Evolutionary conservation across 2,113 vertebrate genomes (phyloP).

Genomic region (Austrofundulus limnaeus): DNA sequence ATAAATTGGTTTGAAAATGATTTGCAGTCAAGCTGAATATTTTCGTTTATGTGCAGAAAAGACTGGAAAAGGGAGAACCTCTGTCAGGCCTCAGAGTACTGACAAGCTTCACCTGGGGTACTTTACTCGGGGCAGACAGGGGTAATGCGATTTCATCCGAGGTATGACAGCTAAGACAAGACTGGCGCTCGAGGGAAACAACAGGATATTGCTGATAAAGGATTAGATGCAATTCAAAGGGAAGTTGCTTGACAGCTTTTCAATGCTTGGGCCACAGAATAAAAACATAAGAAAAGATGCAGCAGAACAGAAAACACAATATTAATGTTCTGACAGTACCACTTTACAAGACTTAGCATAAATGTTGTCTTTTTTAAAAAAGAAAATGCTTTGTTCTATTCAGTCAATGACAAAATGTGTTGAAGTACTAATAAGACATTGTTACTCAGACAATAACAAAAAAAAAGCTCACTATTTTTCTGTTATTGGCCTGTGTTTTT

Average conservation of each 20-base stretch:
- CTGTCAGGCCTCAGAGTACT: not conserved
- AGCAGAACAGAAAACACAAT: too few relatives aligned
- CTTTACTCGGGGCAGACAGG: slow-evolving; percentile 1
- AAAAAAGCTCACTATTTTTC: not conserved
- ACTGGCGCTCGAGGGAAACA: not conserved
- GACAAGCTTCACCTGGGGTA: slow-evolving; percentile 13
- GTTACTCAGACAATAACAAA: too few relatives aligned
- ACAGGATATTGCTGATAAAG: not conserved
- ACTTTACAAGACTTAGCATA: too few relatives aligned
- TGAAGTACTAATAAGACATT: not conserved
- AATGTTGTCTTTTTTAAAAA: too few relatives aligned
- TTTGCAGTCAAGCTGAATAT: not conserved
- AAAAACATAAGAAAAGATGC: not conserved
- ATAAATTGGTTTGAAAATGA: not conserved
- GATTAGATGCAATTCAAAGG: not conserved
- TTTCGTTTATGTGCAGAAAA: not conserved
- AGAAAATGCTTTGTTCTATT: too few relatives aligned
- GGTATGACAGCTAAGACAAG: slow-evolving; percentile 26
- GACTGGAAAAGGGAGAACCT: not conserved
- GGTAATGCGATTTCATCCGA: slow-evolving; percentile 33
- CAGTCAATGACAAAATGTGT: not conserved
- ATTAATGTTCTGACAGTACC: too few relatives aligned
- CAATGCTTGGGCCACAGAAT: not conserved
- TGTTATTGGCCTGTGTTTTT: not conserved
- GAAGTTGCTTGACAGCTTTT: not conserved